Evolutionary conservation across 1,140 invertebrate genomes (phyloP).

Genomic region (Triops cancriformis): DNA sequence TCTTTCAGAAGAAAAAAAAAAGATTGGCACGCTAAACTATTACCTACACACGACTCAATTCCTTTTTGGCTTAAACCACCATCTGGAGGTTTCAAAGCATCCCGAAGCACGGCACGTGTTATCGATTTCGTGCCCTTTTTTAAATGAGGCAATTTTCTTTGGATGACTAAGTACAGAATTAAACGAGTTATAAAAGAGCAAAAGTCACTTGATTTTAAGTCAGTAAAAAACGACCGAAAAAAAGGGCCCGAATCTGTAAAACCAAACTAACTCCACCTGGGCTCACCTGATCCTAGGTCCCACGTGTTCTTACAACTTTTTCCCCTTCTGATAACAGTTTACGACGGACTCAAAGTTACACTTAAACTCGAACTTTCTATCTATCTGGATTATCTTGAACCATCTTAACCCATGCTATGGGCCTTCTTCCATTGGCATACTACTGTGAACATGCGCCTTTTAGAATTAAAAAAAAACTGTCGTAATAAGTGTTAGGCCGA

Average conservation of each 20-base stretch:
- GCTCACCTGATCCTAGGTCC: background rate
- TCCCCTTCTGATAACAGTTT: background rate
- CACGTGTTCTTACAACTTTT: background rate
- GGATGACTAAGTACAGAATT: background rate
- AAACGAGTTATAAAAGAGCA: background rate
- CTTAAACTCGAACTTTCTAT: background rate
- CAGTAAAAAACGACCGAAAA: background rate
- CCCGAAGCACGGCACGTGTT: background rate
- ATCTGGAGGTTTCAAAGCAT: background rate
- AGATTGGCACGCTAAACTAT: background rate
- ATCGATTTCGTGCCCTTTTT: background rate
- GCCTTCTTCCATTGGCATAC: background rate
- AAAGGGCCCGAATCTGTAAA: background rate
- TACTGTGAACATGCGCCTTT: background rate
- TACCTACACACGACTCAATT: background rate
- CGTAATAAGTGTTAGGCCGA: too few relatives aligned
- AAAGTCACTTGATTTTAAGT: too few relatives aligned
- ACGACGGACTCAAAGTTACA: background rate
- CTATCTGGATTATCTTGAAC: background rate
- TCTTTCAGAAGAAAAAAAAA: background rate
- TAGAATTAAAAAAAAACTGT: too few relatives aligned
- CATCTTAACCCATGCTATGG: background rate
- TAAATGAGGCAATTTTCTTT: background rate
- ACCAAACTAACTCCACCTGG: background rate
- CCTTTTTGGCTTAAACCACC: background rate